These are phyloP conservation scores for Leucophenga montana DNA, from an alignment of 2,888 invertebrate species.

Conservation along the genomic window DNA sequence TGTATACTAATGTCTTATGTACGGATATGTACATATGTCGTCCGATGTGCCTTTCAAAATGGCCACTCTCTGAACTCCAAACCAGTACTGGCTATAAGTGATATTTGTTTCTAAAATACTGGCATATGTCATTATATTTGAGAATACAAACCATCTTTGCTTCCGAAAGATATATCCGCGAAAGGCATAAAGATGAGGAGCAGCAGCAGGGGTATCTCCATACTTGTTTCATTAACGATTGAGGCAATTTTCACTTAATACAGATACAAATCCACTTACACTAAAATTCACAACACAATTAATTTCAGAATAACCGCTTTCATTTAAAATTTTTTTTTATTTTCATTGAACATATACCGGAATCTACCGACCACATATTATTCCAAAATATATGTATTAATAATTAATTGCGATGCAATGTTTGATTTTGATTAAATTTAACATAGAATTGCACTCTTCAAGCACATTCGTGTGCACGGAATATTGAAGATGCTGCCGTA, in stretches of 20 bases:
- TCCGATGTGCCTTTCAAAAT: no score
- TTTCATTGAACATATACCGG: conserved; percentile 11
- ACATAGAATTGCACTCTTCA: conserved; percentile 16
- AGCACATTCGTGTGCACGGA: background rate
- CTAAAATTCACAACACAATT: background rate
- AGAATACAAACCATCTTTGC: conserved; percentile 53
- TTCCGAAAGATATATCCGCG: conserved; percentile 44
- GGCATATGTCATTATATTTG: background rate
- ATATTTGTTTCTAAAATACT: background rate
- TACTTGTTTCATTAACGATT: conserved; percentile 32
- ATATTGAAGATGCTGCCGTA: background rate
- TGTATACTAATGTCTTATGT: no score
- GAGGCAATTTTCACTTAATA: conserved; percentile 11
- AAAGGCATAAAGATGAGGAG: conserved; percentile 43
- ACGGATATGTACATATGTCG: no score
- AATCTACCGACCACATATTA: background rate
- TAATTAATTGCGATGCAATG: background rate
- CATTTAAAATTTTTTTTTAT: background rate
- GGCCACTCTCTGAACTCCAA: no score
- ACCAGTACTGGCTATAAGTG: no score
- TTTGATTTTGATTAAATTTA: conserved; percentile 8
- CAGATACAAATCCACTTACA: background rate
- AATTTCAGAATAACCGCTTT: background rate
- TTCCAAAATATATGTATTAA: background rate
- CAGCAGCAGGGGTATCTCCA: conserved; percentile 44